Conservation (phyloP, 2,113 vertebrate genomes). For the Oreochromis aureus region DNA sequence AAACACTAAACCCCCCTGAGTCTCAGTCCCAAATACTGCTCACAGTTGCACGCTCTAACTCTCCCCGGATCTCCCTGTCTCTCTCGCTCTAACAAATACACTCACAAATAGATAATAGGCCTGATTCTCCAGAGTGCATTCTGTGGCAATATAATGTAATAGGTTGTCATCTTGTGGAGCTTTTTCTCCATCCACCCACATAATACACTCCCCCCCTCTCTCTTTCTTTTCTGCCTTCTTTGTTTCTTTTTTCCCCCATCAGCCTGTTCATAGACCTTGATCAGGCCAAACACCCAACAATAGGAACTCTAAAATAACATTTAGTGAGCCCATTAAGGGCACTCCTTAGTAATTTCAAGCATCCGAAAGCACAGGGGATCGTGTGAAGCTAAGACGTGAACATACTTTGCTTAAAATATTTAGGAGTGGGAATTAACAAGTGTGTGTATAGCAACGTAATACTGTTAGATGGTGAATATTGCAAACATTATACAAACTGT, state of each 20-base stretch:
- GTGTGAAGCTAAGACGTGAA: background rate
- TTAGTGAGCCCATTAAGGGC: background rate
- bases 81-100: background rate
- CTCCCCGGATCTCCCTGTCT: background rate
- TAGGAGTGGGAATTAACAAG: background rate
- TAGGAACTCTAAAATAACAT: background rate
- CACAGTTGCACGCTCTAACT: constrained; percentile 21
- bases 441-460: background rate
- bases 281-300: background rate
- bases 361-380: background rate
- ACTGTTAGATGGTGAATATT: background rate
- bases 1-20: constrained; percentile 45
- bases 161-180: constrained; percentile 21
- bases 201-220: background rate
- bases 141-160: constrained; percentile 34
- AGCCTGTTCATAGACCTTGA: background rate
- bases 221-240: background rate
- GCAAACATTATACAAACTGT: background rate
- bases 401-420: background rate
- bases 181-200: background rate
- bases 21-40: constrained; percentile 40
- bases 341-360: background rate
- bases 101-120: constrained; percentile 12
- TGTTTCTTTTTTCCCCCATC: background rate
- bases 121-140: constrained; percentile 33